A percentile compares a stretch with the other conserved stretches of the same genome.
phyloP scores from a whole-genome alignment of 2,113 vertebrate species.

The Notechis scutatus region DNA sequence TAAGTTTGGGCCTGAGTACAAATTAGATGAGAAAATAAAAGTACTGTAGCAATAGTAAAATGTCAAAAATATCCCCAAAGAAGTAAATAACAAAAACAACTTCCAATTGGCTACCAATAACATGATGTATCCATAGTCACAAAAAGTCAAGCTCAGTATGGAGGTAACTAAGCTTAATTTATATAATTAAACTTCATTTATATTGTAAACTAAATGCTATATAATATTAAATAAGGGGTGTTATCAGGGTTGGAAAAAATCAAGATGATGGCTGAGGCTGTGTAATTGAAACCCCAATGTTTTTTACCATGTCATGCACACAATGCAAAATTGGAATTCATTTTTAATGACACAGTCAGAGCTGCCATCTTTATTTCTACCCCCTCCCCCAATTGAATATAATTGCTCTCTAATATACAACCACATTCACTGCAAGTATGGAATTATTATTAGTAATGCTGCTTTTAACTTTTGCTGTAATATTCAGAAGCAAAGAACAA shows the following conservation, averaged over 20 bases:
- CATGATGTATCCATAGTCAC: neutral
- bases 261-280: neutral
- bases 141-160: neutral
- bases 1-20: neutral
- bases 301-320: neutral
- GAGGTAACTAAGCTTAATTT: neutral
- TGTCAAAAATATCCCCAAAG: neutral
- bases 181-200: neutral
- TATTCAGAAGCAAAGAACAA: neutral
- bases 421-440: neutral
- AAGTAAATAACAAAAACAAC: neutral
- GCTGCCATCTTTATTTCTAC: neutral
- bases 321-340: neutral
- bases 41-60: neutral
- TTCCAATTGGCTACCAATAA: neutral
- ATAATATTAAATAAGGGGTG: neutral
- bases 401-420: neutral
- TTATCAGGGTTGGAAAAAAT: neutral
- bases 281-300: neutral
- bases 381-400: neutral
- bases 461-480: neutral
- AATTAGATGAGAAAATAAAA: neutral
- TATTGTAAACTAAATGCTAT: neutral
- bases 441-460: neutral
- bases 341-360: neutral